Evolutionary conservation across 2,113 vertebrate species (phyloP).

Genomic region (Struthidea cinerea): DNA sequence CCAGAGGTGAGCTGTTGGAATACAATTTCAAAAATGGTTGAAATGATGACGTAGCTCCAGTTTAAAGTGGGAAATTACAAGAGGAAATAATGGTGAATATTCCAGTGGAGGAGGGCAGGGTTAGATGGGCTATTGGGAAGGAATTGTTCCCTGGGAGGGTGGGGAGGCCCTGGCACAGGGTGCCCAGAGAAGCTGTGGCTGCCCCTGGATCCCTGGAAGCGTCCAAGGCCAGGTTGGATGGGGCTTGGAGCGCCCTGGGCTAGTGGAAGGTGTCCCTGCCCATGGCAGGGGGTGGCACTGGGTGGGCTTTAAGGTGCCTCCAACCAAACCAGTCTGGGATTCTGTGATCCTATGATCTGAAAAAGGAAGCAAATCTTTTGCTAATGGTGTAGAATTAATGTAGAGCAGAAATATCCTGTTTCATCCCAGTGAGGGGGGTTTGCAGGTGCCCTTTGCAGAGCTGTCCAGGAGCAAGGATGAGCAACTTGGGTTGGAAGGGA

Average conservation of each 20-base stretch:
- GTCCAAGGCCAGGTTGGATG: rapidly evolving
- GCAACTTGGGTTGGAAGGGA: neutral
- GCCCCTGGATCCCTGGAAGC: neutral
- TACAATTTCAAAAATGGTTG: neutral
- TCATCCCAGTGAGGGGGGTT: neutral
- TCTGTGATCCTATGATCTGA: neutral
- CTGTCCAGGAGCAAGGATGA: neutral
- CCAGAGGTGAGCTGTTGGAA: neutral
- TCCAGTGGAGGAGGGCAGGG: neutral
- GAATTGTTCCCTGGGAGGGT: neutral
- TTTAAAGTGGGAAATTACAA: neutral
- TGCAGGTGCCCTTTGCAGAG: neutral
- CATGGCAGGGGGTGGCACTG: neutral
- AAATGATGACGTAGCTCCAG: neutral
- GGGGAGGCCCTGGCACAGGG: neutral
- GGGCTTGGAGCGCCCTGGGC: rapidly evolving
- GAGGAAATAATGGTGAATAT: neutral
- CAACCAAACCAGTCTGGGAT: neutral
- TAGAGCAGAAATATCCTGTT: neutral
- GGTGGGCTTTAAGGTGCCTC: neutral
- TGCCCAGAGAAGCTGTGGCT: neutral
- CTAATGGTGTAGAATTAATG: neutral
- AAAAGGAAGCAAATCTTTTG: neutral
- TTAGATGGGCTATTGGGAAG: rapidly evolving
- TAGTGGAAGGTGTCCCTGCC: neutral